These are phyloP conservation scores for Oncorhynchus masou DNA, from an alignment of 2,113 vertebrate genomes.

Conservation along the genomic window DNA sequence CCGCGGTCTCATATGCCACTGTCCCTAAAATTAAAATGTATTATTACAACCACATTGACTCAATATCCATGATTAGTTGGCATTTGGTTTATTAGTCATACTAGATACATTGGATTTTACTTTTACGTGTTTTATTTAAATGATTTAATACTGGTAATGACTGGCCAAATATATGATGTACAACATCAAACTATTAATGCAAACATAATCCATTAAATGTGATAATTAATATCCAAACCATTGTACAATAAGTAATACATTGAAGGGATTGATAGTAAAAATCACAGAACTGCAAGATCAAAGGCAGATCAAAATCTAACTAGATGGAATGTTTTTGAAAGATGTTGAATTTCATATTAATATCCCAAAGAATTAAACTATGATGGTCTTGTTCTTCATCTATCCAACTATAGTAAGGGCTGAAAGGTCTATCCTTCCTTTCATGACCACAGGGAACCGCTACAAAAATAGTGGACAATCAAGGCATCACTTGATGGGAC, in stretches of 20 bases:
- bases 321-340: too few relatives aligned
- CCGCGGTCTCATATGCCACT: slow-evolving; percentile 42
- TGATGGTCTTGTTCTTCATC: slow-evolving; percentile 8
- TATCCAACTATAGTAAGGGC: slow-evolving; percentile 5
- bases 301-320: background rate
- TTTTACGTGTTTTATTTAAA: background rate
- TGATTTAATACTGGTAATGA: slow-evolving; percentile 28
- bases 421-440: slow-evolving; percentile 27
- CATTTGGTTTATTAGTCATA: background rate
- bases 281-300: background rate
- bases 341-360: too few relatives aligned
- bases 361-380: background rate
- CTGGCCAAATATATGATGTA: background rate
- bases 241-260: background rate
- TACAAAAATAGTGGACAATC: slow-evolving; percentile 77
- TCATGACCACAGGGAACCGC: slow-evolving; percentile 77
- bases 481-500: slow-evolving; percentile 79
- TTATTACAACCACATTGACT: background rate
- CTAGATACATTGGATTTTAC: background rate
- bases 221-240: background rate
- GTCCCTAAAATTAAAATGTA: slow-evolving; percentile 46
- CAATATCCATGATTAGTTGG: background rate
- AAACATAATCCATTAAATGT: background rate
- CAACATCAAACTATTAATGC: background rate
- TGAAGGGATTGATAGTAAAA: background rate